Evolutionary conservation across 1,140 invertebrate species (phyloP).

Genomic region (Leptestheria dahalacensis): DNA sequence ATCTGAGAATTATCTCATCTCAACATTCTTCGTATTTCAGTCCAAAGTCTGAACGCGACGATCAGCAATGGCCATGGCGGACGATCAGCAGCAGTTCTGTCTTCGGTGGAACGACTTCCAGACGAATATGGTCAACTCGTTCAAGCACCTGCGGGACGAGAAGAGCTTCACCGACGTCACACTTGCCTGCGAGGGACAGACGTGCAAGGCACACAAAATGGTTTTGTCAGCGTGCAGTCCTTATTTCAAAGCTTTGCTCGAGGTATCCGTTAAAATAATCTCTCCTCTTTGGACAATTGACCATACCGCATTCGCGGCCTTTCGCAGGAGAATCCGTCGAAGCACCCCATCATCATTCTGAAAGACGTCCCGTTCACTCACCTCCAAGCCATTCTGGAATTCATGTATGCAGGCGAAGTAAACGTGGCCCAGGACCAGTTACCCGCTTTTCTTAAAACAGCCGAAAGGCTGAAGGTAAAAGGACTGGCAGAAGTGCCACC

Average conservation of each 20-base stretch:
- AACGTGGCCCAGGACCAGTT: constrained; percentile 88
- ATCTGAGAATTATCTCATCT: too few species aligned
- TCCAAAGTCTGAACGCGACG: too few species aligned
- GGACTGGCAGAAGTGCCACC: constrained; percentile 66
- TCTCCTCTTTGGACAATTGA: neutral
- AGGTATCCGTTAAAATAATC: constrained; percentile 38
- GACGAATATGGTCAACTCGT: constrained; percentile 87
- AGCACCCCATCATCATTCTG: constrained; percentile 86
- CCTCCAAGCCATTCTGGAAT: constrained; percentile 81
- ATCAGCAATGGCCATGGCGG: constrained; percentile 43
- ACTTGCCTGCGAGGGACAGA: constrained; percentile 76
- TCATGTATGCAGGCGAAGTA: constrained; percentile 93
- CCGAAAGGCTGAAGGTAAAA: constrained; percentile 82
- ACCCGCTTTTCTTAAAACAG: constrained; percentile 82
- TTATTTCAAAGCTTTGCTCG: constrained; percentile 77
- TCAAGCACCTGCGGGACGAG: constrained; percentile 76
- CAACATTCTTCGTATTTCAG: too few species aligned
- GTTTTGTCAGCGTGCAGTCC: constrained; percentile 83
- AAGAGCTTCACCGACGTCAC: constrained; percentile 89
- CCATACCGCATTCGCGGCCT: neutral
- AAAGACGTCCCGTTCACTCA: constrained; percentile 86
- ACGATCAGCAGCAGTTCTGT: constrained; percentile 83
- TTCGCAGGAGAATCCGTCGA: constrained; percentile 77
- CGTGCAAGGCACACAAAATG: constrained; percentile 90
- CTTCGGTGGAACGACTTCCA: constrained; percentile 95